These are phyloP conservation scores for Melanocharis versteri DNA, from an alignment of 2,113 vertebrate genomes.

Conservation along the genomic window DNA sequence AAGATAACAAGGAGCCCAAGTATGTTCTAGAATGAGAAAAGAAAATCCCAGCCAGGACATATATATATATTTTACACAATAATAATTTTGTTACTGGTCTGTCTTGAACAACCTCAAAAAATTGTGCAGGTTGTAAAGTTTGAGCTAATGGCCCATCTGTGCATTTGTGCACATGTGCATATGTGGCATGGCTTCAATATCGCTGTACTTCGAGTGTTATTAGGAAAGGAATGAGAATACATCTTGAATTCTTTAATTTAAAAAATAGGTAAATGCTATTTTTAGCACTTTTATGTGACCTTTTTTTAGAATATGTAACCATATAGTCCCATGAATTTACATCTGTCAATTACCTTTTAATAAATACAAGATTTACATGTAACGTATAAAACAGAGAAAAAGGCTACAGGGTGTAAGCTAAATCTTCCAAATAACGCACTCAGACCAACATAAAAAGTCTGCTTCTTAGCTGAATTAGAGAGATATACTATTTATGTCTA, in stretches of 20 bases:
- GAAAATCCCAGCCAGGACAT: not conserved
- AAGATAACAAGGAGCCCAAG: not conserved
- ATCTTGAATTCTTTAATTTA: not conserved
- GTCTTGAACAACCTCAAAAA: not conserved
- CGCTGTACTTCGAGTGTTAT: not conserved
- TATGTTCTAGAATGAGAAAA: not conserved
- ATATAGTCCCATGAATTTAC: not conserved
- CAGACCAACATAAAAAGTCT: not conserved
- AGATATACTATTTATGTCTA: not conserved
- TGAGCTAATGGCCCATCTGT: not conserved
- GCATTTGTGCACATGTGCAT: not conserved
- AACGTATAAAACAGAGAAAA: not conserved
- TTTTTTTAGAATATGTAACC: not conserved
- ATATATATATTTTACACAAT: not conserved
- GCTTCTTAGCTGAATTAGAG: not conserved
- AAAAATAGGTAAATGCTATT: not conserved
- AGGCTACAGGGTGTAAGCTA: not conserved
- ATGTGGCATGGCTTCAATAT: not conserved
- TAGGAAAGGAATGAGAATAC: not conserved
- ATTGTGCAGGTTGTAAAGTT: not conserved
- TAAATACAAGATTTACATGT: not conserved
- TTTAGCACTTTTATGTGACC: not conserved
- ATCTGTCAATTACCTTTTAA: not conserved
- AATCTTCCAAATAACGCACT: not conserved
- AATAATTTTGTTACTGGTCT: not conserved